Conservation (phyloP, 2,113 vertebrate genomes). For the Aplodontia rufa region DNA sequence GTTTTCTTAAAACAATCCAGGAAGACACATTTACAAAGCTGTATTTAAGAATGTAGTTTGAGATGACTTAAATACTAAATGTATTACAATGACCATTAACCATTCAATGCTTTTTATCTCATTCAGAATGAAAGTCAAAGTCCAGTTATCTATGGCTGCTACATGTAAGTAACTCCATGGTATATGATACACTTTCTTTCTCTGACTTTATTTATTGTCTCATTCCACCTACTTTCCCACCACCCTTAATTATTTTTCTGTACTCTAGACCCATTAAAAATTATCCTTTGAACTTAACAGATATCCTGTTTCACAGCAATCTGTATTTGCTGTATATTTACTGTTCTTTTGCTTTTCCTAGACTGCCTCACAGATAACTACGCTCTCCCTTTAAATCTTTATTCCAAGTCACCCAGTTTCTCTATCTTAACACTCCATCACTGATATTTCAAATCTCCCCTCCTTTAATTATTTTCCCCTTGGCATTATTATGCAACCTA, state of each 20-base stretch:
- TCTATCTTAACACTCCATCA: not conserved
- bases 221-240: not conserved
- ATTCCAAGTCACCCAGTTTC: not conserved
- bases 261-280: not conserved
- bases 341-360: not conserved
- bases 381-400: not conserved
- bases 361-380: not conserved
- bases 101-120: not conserved
- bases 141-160: too few relatives aligned
- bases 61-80: not conserved
- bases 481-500: not conserved
- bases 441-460: not conserved
- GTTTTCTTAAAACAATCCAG: constrained; percentile 3
- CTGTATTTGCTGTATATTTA: not conserved
- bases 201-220: not conserved
- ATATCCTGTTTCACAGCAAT: not conserved
- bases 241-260: not conserved
- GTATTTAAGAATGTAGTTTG: not conserved
- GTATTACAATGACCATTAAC: not conserved
- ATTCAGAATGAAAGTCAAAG: not conserved
- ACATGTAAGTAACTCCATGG: not conserved
- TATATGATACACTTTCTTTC: not conserved
- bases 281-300: not conserved
- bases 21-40: constrained; percentile 26
- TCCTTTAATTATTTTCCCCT: not conserved